These are phyloP conservation scores for Machaerirhynchus nigripectus DNA, from an alignment of 2,113 vertebrate species.

Conservation along the genomic window DNA sequence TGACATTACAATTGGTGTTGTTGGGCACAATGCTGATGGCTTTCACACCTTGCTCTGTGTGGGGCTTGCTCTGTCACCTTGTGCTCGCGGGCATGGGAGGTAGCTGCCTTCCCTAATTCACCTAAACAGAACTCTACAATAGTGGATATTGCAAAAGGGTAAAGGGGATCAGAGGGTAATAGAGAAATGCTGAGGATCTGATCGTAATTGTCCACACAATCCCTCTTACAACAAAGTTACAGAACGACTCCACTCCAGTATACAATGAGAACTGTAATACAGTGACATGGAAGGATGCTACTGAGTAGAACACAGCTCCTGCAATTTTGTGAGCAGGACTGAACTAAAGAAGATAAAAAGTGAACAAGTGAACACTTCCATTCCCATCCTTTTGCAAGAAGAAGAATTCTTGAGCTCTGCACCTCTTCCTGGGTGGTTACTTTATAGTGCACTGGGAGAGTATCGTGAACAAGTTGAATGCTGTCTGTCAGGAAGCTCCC, in stretches of 20 bases:
- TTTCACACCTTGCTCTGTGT: not conserved
- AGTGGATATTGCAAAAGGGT: not conserved
- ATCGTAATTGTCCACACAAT: not conserved
- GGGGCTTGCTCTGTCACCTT: not conserved
- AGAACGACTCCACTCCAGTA: not conserved
- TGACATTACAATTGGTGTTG: not conserved
- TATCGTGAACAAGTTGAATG: not conserved
- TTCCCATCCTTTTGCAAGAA: not conserved
- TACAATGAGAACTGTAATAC: not conserved
- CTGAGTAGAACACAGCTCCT: not conserved
- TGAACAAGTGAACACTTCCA: not conserved
- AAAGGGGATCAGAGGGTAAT: not conserved
- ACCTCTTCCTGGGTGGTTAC: not conserved
- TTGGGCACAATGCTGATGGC: not conserved
- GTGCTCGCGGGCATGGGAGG: rapidly evolving
- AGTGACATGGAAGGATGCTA: not conserved
- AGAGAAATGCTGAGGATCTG: not conserved
- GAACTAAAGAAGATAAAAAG: not conserved
- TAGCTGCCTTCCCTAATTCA: not conserved
- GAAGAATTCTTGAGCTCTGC: not conserved
- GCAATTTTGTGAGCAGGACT: not conserved
- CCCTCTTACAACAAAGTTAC: not conserved
- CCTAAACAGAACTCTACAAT: not conserved
- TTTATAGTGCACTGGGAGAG: not conserved
- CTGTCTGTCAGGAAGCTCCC: not conserved